Base-by-base conservation (phyloP, 2,888 invertebrate genomes). In the Tetragonula carbonaria region DNA sequence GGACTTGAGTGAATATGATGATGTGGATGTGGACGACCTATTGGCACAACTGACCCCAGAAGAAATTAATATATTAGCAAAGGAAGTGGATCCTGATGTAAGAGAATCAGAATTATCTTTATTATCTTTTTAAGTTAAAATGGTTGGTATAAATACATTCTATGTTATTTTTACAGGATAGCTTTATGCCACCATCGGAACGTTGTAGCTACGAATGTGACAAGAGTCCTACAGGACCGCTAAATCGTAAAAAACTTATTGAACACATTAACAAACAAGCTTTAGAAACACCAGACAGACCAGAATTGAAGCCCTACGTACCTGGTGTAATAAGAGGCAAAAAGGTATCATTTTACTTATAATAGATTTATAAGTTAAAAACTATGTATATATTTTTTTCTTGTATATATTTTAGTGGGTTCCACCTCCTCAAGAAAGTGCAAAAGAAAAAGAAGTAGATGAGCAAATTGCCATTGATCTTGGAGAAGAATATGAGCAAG, bases 71-170 rank as follows among this genome's bases (percentile, higher is more conserved):
- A 98, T 99, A 95, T 96, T 99, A 93, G 99, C 99, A 93, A 98
- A 98, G 96, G 99, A 99, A 96, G 99, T 99, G 91, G 99, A 99
- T 96, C 99, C 99, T 89, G 99, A 99, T 96, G 99, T 99, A 95
- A 98, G 98, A 21, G 53, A 51, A 45, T 72, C 21, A 18, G 38
- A 51, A 55, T 38, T 38, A 18, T n/a, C 4, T 14, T 50, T 76
- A 1, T 3, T 3, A n/a, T 23, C 14, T 57, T 23, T 18, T 23
- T 18, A 18, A 23, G 6, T 14, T 18, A 3, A 4, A 62, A 21
- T 2, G 4, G 16, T 33, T 13, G 18, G 65, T 23, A 4, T 21
- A 33, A 11, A 28, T 62, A 38, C n/a, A 16, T n/a, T 59, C 79
- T 13, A 2, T 66, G 28, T 23, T 74, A 38, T 53, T 71, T 59